Conservation (phyloP, 1,140 invertebrate species). For the Ceratitis capitata region DNA sequence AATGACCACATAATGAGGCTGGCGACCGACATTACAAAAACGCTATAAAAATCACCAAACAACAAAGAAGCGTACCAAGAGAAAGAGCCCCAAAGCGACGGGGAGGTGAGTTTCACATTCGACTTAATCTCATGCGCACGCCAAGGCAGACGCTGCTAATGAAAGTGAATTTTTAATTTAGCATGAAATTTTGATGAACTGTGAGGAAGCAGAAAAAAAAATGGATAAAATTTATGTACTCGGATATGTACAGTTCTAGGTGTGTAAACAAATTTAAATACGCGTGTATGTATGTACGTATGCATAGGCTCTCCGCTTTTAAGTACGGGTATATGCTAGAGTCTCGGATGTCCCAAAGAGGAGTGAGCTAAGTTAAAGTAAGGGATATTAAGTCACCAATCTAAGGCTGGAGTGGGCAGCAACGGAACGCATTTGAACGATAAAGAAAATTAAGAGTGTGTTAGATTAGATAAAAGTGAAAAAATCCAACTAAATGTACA, state of each 20-base stretch:
- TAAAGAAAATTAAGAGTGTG: too few species aligned
- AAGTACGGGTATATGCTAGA: too few species aligned
- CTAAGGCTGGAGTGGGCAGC: not conserved
- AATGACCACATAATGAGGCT: slow-evolving; percentile 39
- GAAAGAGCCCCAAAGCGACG: not conserved
- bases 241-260: not conserved
- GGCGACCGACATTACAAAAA: not conserved
- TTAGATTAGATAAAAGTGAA: not conserved
- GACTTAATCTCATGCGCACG: not conserved
- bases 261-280: not conserved
- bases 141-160: not conserved
- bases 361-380: too few species aligned
- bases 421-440: not conserved
- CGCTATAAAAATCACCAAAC: slow-evolving; percentile 8
- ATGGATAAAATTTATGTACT: not conserved
- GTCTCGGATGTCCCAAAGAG: too few species aligned
- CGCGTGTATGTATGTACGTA: not conserved
- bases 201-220: not conserved
- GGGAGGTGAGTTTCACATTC: not conserved
- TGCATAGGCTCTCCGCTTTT: too few species aligned
- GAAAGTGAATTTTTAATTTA: slow-evolving; percentile 20
- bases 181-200: not conserved
- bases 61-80: not conserved
- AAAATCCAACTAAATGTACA: not conserved
- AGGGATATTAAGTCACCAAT: too few species aligned